Base-by-base conservation (phyloP, 2,797 vertebrate species). In the Leptoclinus maculatus region DNA sequence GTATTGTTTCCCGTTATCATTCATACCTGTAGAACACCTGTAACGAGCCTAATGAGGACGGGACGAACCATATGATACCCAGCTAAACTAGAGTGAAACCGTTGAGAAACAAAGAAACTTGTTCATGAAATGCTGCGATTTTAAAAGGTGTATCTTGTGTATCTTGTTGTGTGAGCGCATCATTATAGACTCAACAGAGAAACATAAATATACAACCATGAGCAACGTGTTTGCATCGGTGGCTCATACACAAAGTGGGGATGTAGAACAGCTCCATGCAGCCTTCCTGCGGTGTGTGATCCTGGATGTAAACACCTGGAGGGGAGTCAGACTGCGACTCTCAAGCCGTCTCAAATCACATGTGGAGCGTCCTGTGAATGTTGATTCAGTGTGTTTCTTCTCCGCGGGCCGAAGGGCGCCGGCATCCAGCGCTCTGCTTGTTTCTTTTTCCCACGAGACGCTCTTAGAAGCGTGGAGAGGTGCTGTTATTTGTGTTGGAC, bases 241-340 rank as follows among this genome's bases (percentile, higher is more conserved):
- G 63, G 36, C 54, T 69, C 64, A 7, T 2, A 45, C 9, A 67
- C 60, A 73, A 67, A 29, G 25, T 51, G 43, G 11, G n/a, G 78
- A 83, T 78, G 79, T 77, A 67, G 65, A 70, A 41, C 65, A 53
- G 65, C 73, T 83, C 65, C 1, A 17, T 29, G 66, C 43, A 39
- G 25, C 58, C 57, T 9, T 29, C 57, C 56, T 9, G 12, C 62
- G 34, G 70, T 1, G 41, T 66, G 51, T 73, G 84, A 86, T 84
- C 69, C 59, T 19, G 67, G 73, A 83, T 59, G 75, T 72, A 82
- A 88, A 82, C 76, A 84, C 49, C 88, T 86, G 86, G 23, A 74
- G 78, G 83, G 14, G 16, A 51, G 54, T 14, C 56, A 59, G n/a
- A 36, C 34, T 7, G 57, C 1, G 17, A 49, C 58, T 68, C 53